phyloP scores from a whole-genome alignment of 30 jellyfish, hydroid and myxozoan genomes.

The Pelagia noctiluca region DNA sequence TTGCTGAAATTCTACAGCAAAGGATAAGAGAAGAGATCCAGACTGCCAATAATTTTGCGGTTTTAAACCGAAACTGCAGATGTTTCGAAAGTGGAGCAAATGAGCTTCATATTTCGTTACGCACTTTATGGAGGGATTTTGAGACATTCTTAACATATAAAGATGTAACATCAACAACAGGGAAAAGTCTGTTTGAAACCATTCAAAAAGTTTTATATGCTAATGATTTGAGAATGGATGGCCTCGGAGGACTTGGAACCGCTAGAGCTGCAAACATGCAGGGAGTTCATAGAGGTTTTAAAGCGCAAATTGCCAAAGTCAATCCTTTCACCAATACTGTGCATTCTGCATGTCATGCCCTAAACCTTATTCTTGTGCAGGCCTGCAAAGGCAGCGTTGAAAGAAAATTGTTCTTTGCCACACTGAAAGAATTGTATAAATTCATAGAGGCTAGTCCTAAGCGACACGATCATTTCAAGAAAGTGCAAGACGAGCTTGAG shows the following conservation, averaged over 20 bases:
- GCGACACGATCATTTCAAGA: not conserved
- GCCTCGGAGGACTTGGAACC: slow-evolving; percentile 4
- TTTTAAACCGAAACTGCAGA: too few relatives aligned
- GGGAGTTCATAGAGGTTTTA: slow-evolving; percentile 9
- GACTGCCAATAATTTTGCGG: too few relatives aligned
- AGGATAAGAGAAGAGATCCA: too few relatives aligned
- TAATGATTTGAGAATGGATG: not conserved
- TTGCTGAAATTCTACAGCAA: too few relatives aligned
- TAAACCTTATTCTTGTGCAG: slow-evolving; percentile 29
- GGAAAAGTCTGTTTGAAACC: slow-evolving; percentile 1
- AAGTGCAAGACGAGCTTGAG: slow-evolving; percentile 1
- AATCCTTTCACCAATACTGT: slow-evolving; percentile 25
- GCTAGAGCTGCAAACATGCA: slow-evolving; percentile 41
- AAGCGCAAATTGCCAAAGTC: slow-evolving; percentile 3
- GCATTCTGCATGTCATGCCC: slow-evolving; percentile 47
- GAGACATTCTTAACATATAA: slow-evolving; percentile 16
- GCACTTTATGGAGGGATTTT: too few relatives aligned
- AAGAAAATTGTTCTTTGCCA: slow-evolving; percentile 23
- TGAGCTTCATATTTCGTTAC: too few relatives aligned
- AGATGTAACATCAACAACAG: slow-evolving; percentile 18
- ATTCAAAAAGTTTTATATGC: not conserved
- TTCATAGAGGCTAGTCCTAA: slow-evolving; percentile 16
- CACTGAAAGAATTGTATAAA: not conserved
- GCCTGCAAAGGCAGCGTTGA: slow-evolving; percentile 35
- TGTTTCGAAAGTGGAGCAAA: too few relatives aligned